Evolutionary conservation across 2,113 vertebrate species (phyloP).

Genomic region (Gymnarchus niloticus): DNA sequence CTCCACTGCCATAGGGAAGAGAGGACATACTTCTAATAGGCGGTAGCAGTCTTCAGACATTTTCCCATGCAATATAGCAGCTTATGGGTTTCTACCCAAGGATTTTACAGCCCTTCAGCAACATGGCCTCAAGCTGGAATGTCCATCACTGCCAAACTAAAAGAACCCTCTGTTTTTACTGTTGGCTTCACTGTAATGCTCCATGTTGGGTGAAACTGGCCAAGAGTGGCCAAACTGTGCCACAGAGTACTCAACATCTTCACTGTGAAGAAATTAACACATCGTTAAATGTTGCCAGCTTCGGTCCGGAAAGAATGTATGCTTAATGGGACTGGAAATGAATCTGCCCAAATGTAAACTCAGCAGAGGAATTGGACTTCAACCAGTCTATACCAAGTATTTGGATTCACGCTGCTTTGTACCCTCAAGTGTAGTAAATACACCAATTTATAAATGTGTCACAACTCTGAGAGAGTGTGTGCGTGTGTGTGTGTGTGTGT

Average conservation of each 20-base stretch:
- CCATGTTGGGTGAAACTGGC: background rate
- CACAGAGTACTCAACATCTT: conserved; percentile 17
- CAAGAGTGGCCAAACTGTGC: background rate
- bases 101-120: conserved; percentile 1
- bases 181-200: background rate
- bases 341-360: conserved; percentile 17
- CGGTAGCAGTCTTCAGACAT: background rate
- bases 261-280: conserved; percentile 20
- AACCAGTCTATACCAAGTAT: background rate
- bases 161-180: conserved; percentile 12
- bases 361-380: background rate
- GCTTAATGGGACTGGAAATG: conserved; percentile 11
- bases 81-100: background rate
- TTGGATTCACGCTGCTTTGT: background rate
- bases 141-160: background rate
- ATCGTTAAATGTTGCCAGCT: conserved; percentile 4
- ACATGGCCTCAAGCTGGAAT: background rate
- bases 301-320: conserved; percentile 16
- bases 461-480: background rate
- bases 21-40: background rate
- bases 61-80: background rate
- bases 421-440: background rate
- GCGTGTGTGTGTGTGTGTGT: background rate
- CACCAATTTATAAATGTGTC: background rate
- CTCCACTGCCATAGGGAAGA: background rate